A percentile compares a stretch with the other conserved stretches of the same genome.
phyloP scores from a whole-genome alignment of 2,888 invertebrate species.

The Sinelater perroti region DNA sequence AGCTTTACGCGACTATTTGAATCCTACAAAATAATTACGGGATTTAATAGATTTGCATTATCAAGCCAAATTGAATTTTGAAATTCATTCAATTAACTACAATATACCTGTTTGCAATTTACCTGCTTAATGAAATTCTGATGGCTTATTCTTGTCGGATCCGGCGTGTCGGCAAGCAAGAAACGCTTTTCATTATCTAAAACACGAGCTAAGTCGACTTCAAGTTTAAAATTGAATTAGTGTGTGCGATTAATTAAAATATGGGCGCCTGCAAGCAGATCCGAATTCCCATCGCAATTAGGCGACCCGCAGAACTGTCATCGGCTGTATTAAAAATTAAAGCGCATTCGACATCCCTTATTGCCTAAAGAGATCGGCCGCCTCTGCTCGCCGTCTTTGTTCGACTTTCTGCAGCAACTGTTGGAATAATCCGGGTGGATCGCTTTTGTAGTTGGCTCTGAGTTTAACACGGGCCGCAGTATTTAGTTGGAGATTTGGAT shows the following conservation, averaged over 20 bases:
- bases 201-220: conserved; percentile 15
- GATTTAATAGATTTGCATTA: neutral
- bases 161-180: conserved; percentile 8
- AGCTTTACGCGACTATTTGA: neutral
- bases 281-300: conserved; percentile 20
- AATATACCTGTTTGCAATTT: conserved; percentile 10
- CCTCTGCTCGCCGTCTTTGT: conserved; percentile 6
- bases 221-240: conserved; percentile 24
- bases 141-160: conserved; percentile 15
- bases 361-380: neutral
- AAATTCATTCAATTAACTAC: conserved; percentile 7
- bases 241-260: conserved; percentile 27
- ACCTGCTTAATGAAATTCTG: conserved; percentile 16
- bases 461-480: conserved; percentile 15
- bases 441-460: conserved; percentile 17
- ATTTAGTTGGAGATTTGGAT: conserved; percentile 15
- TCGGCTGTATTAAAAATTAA: conserved; percentile 20
- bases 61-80: conserved; percentile 3
- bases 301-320: conserved; percentile 6
- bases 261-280: conserved; percentile 21
- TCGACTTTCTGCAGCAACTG: conserved; percentile 13
- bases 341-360: conserved; percentile 14
- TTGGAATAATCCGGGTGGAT: conserved; percentile 16
- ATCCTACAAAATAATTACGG: conserved; percentile 1
- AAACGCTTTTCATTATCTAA: conserved; percentile 21